These are phyloP conservation scores for Heteronetta atricapilla DNA, from an alignment of 2,113 vertebrate species.

Conservation along the genomic window DNA sequence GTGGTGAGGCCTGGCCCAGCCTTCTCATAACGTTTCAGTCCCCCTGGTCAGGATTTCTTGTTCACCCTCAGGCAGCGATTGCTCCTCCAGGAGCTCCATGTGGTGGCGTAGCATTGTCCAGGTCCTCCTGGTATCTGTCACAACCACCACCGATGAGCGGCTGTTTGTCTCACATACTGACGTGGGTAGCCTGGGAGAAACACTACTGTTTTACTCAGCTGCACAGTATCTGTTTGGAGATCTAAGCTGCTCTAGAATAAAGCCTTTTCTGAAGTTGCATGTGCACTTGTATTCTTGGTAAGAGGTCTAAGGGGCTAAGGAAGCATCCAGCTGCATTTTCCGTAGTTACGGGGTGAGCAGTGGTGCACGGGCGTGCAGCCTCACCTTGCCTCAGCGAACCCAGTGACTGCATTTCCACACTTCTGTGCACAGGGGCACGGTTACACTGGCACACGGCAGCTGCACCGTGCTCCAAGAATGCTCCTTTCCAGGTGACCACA, in stretches of 20 bases:
- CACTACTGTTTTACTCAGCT: neutral
- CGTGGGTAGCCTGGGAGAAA: neutral
- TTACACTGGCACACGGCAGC: neutral
- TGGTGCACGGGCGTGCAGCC: neutral
- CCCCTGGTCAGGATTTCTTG: neutral
- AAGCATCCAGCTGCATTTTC: neutral
- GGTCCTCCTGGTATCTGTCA: neutral
- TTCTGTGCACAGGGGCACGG: neutral
- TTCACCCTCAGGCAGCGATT: neutral
- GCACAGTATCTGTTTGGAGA: neutral
- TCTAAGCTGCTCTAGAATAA: neutral
- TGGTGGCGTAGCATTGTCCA: neutral
- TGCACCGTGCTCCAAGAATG: neutral
- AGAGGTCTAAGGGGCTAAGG: neutral
- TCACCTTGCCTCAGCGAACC: neutral
- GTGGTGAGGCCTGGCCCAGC: neutral
- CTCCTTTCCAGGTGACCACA: neutral
- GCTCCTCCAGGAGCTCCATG: neutral
- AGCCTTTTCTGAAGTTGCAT: neutral
- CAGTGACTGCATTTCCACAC: neutral
- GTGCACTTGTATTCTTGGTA: neutral
- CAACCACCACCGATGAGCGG: neutral
- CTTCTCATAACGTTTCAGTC: neutral
- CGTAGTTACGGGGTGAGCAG: neutral
- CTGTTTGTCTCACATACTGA: neutral